Base-by-base conservation (phyloP, 2,113 vertebrate genomes). In the Myiagra hebetior region DNA sequence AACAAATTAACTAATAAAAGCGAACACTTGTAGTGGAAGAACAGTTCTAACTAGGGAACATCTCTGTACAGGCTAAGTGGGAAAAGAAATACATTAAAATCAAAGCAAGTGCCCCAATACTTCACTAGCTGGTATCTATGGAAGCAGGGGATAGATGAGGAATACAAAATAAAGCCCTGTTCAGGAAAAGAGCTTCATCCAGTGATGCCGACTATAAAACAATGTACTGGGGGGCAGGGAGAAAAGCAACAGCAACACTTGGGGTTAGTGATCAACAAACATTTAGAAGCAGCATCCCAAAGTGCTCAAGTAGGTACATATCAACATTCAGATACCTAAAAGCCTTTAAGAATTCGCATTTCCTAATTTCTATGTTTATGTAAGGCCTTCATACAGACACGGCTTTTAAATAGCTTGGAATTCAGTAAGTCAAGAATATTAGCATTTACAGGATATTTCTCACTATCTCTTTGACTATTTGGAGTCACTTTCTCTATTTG, bases 31-130 rank as follows among this genome's bases (percentile, higher is more conserved):
- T 8, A 39, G 26, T 4, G 9, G 41, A 91, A 67, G 15, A 81
- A 56, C 5, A 56, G 33, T 33, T 78, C n/a, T 44, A 55, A 70
- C 27, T 9, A 55, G 9, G 20, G 17, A 52, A 13, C 24, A 39
- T n/a, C 19, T 73, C 73, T 70, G 5, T 30, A 33, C 7, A 65
- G 35, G 27, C 10, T 28, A 30, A 0, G 0, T 5, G 21, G 24
- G 31, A 55, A 75, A 87, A 85, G 3, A 63, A 67, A 62, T 9
- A 33, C 4, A 67, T n/a, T 28, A 47, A 64, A 87, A 64, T 33
- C 30, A 75, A 89, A 91, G 39, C 47, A 89, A 64, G 41, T 56
- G 47, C 21, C 37, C 33, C 3, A 11, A 15, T 21, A 33, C 13
- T 52, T 47, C 39, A 42, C 3, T 1, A 82, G 60, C 39, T 59